These are phyloP conservation scores for Phallusia fumigata DNA, from an alignment of 23 tunicate species.

Conservation along the genomic window DNA sequence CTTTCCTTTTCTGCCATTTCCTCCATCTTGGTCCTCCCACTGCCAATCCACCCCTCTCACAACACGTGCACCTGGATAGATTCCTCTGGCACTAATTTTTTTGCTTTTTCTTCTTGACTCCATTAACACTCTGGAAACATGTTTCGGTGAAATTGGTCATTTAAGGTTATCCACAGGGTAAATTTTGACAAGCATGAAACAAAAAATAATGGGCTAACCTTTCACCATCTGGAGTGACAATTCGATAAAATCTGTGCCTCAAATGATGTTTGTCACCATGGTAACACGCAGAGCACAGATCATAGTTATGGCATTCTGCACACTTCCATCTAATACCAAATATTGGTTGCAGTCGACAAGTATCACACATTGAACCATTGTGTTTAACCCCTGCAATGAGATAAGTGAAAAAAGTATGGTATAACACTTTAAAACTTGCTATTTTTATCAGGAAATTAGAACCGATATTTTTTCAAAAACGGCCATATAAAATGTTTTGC, in stretches of 20 bases:
- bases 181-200: not conserved
- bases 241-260: constrained; percentile 86
- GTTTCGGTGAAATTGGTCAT: not conserved
- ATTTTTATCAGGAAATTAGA: no score
- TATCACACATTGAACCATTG: constrained; percentile 97
- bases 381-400: constrained; percentile 78
- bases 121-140: constrained; percentile 58
- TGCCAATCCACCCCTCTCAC: constrained; percentile 99
- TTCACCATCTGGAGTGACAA: constrained; percentile 89
- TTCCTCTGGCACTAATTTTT: constrained; percentile 87
- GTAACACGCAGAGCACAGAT: constrained; percentile 98
- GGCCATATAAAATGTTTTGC: no score
- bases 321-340: constrained; percentile 99
- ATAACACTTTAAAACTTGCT: no score
- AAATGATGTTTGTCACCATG: constrained; percentile 98
- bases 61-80: constrained; percentile 95
- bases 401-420: no score
- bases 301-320: constrained; percentile 98
- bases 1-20: constrained; percentile 97
- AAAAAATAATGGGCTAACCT: constrained; percentile 27
- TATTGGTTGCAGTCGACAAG: constrained; percentile 97
- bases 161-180: not conserved
- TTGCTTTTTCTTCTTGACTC: constrained; percentile 97
- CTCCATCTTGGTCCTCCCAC: constrained; percentile 99
- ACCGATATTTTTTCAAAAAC: no score